phyloP scores from a whole-genome alignment of 2,888 invertebrate genomes.

The Pelosia muscerda region DNA sequence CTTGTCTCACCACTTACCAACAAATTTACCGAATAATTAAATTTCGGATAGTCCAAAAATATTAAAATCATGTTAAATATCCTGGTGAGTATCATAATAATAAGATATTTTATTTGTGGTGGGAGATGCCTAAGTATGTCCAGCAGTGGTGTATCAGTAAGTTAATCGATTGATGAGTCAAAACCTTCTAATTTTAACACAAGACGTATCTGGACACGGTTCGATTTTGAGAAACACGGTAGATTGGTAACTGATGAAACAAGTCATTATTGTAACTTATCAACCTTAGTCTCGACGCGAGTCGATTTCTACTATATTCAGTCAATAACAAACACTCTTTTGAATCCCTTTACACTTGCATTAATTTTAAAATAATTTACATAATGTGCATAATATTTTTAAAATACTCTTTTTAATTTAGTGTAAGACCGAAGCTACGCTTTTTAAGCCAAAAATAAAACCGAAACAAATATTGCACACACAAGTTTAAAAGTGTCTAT shows the following conservation, averaged over 20 bases:
- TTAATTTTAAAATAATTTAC: background rate
- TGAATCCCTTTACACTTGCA: background rate
- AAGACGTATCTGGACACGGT: background rate
- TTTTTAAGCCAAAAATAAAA: constrained; percentile 7
- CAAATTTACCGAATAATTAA: no score
- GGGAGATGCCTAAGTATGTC: background rate
- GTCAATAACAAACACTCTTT: background rate
- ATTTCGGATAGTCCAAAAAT: no score
- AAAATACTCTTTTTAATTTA: background rate
- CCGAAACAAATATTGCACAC: background rate
- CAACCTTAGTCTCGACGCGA: background rate
- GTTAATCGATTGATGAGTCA: background rate
- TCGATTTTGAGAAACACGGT: background rate
- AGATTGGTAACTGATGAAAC: background rate
- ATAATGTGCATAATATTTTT: background rate
- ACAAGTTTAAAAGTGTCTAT: background rate
- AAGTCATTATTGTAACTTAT: background rate
- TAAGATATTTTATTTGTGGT: no score
- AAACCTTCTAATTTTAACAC: background rate
- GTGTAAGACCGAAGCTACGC: background rate
- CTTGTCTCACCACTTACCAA: background rate
- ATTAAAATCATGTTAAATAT: no score
- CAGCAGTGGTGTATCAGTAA: background rate
- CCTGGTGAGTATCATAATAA: no score
- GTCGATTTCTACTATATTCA: background rate